These are phyloP conservation scores for Pseudochirops corinnae DNA, from an alignment of 2,797 vertebrate species.

Conservation along the genomic window DNA sequence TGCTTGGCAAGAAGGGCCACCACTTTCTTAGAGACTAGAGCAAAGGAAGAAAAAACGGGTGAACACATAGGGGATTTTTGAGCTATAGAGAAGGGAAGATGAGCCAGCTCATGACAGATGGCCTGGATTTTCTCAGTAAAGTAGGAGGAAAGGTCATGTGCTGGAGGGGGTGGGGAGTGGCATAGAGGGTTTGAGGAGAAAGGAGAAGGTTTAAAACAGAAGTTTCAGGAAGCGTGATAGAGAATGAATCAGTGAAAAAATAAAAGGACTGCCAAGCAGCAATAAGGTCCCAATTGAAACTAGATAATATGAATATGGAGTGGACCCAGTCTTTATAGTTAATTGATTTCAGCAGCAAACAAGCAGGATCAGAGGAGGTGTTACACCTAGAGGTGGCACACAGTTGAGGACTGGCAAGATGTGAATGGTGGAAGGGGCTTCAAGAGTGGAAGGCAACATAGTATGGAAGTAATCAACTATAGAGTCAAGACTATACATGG, in stretches of 20 bases:
- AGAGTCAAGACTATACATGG: not conserved
- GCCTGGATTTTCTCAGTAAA: conserved; percentile 10
- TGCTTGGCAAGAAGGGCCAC: not conserved
- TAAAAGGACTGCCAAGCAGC: not conserved
- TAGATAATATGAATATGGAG: not conserved
- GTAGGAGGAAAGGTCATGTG: conserved; percentile 10
- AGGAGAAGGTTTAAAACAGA: not conserved
- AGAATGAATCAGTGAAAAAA: conserved; percentile 2
- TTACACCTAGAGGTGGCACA: not conserved
- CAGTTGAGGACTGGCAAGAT: not conserved
- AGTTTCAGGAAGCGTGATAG: not conserved
- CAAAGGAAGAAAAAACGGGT: not conserved
- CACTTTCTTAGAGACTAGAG: not conserved
- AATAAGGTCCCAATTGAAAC: not conserved
- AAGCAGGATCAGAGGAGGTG: not conserved
- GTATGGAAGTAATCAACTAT: not conserved
- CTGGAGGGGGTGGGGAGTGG: not conserved
- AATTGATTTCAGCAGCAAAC: not conserved
- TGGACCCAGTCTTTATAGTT: not conserved
- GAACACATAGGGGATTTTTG: not conserved
- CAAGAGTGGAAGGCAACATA: not conserved
- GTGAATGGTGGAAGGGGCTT: not conserved
- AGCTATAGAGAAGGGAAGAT: not conserved
- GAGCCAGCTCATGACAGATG: conserved; percentile 6
- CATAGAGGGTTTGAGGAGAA: not conserved